Evolutionary conservation across 1,140 invertebrate species (phyloP).

Genomic region (Ptiloglossa arizonensis): DNA sequence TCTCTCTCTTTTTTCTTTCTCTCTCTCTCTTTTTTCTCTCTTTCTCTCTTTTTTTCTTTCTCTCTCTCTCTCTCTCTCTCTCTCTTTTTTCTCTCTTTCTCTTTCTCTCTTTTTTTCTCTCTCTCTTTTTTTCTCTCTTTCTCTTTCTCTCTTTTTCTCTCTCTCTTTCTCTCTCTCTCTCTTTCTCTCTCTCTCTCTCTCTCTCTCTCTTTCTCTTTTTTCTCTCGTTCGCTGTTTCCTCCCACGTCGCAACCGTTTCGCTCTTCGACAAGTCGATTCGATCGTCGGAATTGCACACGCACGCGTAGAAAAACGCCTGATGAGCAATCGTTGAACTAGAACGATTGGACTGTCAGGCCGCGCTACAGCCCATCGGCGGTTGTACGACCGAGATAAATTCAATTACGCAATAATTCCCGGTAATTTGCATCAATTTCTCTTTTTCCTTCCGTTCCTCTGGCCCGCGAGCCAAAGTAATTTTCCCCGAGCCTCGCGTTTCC

Average conservation of each 20-base stretch:
- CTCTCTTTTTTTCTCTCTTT: too few relatives aligned
- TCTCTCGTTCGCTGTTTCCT: too few relatives aligned
- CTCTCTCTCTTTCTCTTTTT: background rate
- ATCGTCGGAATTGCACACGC: constrained; percentile 34
- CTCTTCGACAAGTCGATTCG: background rate
- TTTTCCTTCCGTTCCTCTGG: background rate
- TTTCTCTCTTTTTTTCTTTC: too few relatives aligned
- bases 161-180: too few relatives aligned
- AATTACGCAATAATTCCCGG: constrained; percentile 16
- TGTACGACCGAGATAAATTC: constrained; percentile 1
- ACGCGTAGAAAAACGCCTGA: constrained; percentile 41
- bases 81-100: too few relatives aligned
- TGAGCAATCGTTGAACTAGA: constrained; percentile 20
- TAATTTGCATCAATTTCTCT: background rate
- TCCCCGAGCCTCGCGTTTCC: background rate
- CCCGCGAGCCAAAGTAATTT: background rate
- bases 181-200: background rate
- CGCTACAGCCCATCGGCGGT: background rate
- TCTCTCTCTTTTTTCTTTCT: too few relatives aligned
- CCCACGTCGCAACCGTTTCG: background rate
- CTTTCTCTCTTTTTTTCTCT: too few relatives aligned
- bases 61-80: too few relatives aligned
- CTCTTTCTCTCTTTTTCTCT: too few relatives aligned
- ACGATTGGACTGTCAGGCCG: constrained; percentile 23
- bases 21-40: too few relatives aligned